These are phyloP conservation scores for Aptenodytes patagonicus DNA, from an alignment of 2,113 vertebrate species.

Conservation along the genomic window DNA sequence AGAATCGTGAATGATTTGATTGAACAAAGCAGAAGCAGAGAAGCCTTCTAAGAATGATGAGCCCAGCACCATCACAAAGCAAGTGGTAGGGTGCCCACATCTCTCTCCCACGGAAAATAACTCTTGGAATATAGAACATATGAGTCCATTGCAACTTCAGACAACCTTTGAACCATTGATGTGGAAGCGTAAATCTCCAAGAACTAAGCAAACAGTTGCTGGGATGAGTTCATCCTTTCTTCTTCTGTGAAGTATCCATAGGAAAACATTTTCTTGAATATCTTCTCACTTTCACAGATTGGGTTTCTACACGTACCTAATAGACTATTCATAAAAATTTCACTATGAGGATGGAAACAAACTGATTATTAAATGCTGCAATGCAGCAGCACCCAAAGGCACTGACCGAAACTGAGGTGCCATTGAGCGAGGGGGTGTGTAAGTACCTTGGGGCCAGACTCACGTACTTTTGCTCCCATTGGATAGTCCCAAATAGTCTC, in stretches of 20 bases:
- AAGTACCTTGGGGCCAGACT: slow-evolving; percentile 55
- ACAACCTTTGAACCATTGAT: neutral
- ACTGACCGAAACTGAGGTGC: slow-evolving; percentile 17
- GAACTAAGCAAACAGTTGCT: slow-evolving; percentile 21
- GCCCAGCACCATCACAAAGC: neutral
- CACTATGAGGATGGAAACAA: slow-evolving; percentile 5
- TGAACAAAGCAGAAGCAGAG: neutral
- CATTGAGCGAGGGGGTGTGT: neutral
- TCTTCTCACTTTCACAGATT: neutral
- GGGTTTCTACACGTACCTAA: neutral
- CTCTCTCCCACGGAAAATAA: neutral
- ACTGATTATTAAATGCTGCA: slow-evolving; percentile 47
- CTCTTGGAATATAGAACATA: neutral
- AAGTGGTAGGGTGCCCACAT: neutral
- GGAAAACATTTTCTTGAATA: neutral
- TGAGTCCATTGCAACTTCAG: slow-evolving; percentile 20
- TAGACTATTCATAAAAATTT: slow-evolving; percentile 27
- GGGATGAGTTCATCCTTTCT: slow-evolving; percentile 31
- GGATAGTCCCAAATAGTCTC: slow-evolving; percentile 24
- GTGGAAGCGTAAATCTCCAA: neutral
- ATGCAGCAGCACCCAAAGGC: slow-evolving; percentile 29
- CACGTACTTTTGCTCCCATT: slow-evolving; percentile 26
- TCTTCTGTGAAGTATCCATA: neutral
- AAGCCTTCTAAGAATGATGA: neutral
- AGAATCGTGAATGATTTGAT: neutral